Percentiles rank a stretch among this genome's conserved stretches.
phyloP scores from a whole-genome alignment of 2,113 vertebrate genomes.

The Elephantulus edwardii region DNA sequence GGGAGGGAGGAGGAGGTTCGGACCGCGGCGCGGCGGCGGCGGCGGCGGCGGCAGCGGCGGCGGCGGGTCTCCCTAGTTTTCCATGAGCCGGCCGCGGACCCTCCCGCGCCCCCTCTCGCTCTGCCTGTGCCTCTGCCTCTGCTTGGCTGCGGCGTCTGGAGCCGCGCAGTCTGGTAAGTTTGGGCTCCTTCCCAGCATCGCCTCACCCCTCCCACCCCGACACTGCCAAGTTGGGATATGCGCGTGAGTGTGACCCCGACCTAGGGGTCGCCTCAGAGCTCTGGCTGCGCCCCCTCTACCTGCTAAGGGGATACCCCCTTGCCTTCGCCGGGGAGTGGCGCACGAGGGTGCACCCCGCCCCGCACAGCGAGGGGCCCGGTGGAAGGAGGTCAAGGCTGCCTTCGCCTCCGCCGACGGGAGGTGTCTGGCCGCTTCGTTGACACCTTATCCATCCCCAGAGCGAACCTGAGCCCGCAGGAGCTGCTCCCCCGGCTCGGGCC shows the following conservation, averaged over 20 bases:
- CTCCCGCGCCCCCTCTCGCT: slow-evolving; percentile 67
- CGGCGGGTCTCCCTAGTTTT: slow-evolving; percentile 28
- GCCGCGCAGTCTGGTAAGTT: slow-evolving; percentile 66
- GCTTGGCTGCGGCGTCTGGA: slow-evolving; percentile 49
- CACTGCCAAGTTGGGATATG: neutral
- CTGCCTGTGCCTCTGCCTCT: slow-evolving; percentile 55
- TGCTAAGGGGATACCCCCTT: neutral
- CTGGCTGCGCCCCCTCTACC: neutral
- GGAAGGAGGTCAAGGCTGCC: slow-evolving; percentile 28
- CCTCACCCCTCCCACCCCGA: neutral
- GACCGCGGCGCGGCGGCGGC: slow-evolving; percentile 45
- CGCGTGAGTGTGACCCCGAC: neutral
- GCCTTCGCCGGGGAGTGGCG: neutral
- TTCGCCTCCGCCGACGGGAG: slow-evolving; percentile 31
- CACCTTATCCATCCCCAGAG: slow-evolving; percentile 57
- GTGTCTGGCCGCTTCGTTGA: slow-evolving; percentile 51
- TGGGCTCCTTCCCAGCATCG: neutral
- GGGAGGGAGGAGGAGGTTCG: slow-evolving; percentile 57
- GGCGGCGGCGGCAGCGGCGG: slow-evolving; percentile 18
- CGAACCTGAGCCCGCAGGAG: slow-evolving; percentile 59
- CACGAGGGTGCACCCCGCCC: neutral
- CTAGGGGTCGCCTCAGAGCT: neutral
- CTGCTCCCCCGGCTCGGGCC: slow-evolving; percentile 7
- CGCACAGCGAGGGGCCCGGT: neutral
- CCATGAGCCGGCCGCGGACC: slow-evolving; percentile 49